Base-by-base conservation (phyloP, 2,113 vertebrate genomes). In the Sphyrna mokarran region DNA sequence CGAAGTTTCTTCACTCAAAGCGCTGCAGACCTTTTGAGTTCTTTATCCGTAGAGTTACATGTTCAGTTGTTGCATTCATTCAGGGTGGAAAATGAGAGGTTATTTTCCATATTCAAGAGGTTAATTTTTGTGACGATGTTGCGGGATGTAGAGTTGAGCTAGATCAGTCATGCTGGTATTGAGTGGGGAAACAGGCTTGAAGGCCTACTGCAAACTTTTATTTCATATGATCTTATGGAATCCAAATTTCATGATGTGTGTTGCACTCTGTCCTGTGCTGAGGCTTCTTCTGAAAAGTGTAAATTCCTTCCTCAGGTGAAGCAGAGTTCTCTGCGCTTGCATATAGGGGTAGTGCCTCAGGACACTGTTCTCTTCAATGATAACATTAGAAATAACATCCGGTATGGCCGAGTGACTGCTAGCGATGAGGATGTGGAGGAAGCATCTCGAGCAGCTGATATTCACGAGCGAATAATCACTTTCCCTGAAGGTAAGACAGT, bases 361-460 rank as follows among this genome's bases (percentile, higher is more conserved):
- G 99, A 99, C 94, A 99, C 99, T 0, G 99, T 99, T 2, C 98
- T 99, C 72, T 99, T 99, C 96, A 99, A 99, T 0, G 98, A 99
- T 97, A 99, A 97, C 96, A 99, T 99, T 1, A 97, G 97, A 16
- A 97, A 99, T 9, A 99, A 99, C 95, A 99, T 99, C 96, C 99
- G 98, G 96, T 99, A 99, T 0, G 99, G 99, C 7, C 97, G 98
- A 37, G 33, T 98, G 96, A 96, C 97, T 0, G 99, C 99, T 8
- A 97, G 18, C 0, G 98, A 99, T 1, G 96, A 97, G 11, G 99
- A 99, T 94, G 98, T 99, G 96, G 97, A 99, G 96, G 98, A 99
- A 58, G 99, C 99, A 0, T 99, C 99, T 0, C 40, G 66, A 0
- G 98, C 99, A 7, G 98, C 99, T 0, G 98, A 99, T 96, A 99